Base-by-base conservation (phyloP, 2,888 invertebrate genomes). In the Phrixothrix hirtus region DNA sequence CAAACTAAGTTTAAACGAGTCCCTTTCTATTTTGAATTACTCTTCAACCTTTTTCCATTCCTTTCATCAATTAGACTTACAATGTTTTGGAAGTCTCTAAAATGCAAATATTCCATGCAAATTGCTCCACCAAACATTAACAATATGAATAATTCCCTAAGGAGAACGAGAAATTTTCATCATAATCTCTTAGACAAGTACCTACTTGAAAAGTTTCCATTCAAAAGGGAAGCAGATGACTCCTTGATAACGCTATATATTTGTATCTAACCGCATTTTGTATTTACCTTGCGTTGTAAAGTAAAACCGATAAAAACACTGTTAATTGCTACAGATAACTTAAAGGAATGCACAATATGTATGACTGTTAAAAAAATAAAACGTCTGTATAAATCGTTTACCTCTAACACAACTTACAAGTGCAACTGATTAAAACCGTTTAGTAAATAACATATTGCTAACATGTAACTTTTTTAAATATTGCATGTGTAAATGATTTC, bases 101-200 rank as follows among this genome's bases (percentile, higher is more conserved):
- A 56, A 42, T 56, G 32, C 34, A 47, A 56, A 52, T 47, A 38
- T 46, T 42, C 46, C 32, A 46, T 55, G 50, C 50, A 55, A 50
- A 55, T 55, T 51, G 30, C 41, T 37, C 27, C 10, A 32, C 30
- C 32, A 32, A 46, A 47, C 39, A 39, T 39, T 39, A 39, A 39
- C 38, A 47, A 45, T 55, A 46, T 50, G 50, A 55, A 54, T 54
- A 54, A 55, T 55, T 55, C 46, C 32, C 46, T n/a, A 44, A 35
- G 35, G 17, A 15, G 10, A 41, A 34, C 35, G 34, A 12, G 29
- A 31, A 10, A 41, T 31, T 31, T 41, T 41, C 41, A 21, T 31
- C 17, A 21, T 11, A 17, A 21, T 21, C 41, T 16, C 17, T 41
- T 41, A 38, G 27, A 38, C 27, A 7, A 42, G 31, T 30, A 41